These are phyloP conservation scores for Popillia japonica DNA, from an alignment of 1,140 invertebrate species.

Conservation along the genomic window DNA sequence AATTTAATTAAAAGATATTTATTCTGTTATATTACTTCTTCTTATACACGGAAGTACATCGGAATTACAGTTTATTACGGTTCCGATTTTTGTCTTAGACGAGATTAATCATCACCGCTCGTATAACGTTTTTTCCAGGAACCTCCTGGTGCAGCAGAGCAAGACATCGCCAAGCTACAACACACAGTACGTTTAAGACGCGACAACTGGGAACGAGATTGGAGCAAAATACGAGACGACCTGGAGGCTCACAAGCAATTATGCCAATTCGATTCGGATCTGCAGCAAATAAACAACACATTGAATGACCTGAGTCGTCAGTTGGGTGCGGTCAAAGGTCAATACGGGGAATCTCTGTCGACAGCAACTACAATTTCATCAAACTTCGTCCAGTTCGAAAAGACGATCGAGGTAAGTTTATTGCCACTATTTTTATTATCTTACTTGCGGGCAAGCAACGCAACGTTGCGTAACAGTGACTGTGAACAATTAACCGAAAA, in stretches of 20 bases:
- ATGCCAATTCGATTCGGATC: constrained; percentile 75
- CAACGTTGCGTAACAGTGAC: constrained; percentile 35
- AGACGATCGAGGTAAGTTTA: constrained; percentile 75
- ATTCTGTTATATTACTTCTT: too few relatives aligned
- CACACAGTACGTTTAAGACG: constrained; percentile 66
- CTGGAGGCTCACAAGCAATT: constrained; percentile 73
- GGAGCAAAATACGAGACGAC: constrained; percentile 67
- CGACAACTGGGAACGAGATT: constrained; percentile 68
- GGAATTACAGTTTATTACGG: neutral
- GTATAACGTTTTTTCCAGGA: constrained; percentile 64
- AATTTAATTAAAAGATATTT: too few relatives aligned
- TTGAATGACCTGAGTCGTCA: constrained; percentile 73
- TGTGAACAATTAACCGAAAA: constrained; percentile 6
- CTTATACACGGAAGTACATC: too few relatives aligned
- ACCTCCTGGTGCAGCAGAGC: constrained; percentile 69
- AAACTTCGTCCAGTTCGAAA: constrained; percentile 81
- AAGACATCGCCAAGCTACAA: constrained; percentile 76
- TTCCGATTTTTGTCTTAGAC: neutral
- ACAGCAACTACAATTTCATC: constrained; percentile 74
- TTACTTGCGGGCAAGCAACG: neutral
- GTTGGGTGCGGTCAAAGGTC: constrained; percentile 69
- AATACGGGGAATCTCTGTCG: constrained; percentile 77
- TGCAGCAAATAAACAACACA: constrained; percentile 77
- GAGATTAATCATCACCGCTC: neutral
- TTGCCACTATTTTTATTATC: neutral